Evolutionary conservation across 2,113 vertebrate species (phyloP), one percentile per base, ranked within the genome.

Genomic region (Aphyosemion australe): DNA sequence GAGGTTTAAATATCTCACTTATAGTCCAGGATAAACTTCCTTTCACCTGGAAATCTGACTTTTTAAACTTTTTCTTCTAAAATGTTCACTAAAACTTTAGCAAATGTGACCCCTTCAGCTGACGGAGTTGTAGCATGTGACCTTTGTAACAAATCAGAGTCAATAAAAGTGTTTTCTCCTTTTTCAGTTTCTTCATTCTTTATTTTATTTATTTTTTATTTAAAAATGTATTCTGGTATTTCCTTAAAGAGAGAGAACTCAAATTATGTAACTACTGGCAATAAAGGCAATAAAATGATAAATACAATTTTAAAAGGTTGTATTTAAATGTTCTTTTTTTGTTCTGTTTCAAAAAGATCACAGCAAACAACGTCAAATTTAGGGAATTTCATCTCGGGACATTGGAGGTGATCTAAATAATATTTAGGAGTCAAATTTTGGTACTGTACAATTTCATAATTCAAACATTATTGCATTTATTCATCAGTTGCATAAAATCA

Each of bases 51-150:
- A 26, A 26, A 5, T 26, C 5, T 4, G 26, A 26, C 26, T 42
- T 8, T 41, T 41, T 41, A 12, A n/a, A 5, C 21, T 34, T 1
- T 34, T 16, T 54, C 26, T 43, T 10, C 15, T 12, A 48, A 7
- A 34, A n/a, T 20, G 16, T 13, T 53, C 32, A 32, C 16, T 48
- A 15, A 54, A 70, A 61, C 37, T 9, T 46, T 70, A 26, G 12
- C 5, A 32, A 61, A 31, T 16, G 1, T 16, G 21, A 43, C 8
- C 41, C 56, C 9, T 26, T 41, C 43, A 65, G 43, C 31, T 45
- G 21, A 52, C 32, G 37, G 2, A 20, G 5, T 16, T 26, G 14
- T 45, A 21, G 20, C 8, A 26, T 41, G 19, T 59, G 13, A 58
- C 13, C 18, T 42, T 21, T 43, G 20, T 20, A 14, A 19, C 31